Evolutionary conservation across 1,140 invertebrate species (phyloP).

Genomic region (Amyelois transitella): DNA sequence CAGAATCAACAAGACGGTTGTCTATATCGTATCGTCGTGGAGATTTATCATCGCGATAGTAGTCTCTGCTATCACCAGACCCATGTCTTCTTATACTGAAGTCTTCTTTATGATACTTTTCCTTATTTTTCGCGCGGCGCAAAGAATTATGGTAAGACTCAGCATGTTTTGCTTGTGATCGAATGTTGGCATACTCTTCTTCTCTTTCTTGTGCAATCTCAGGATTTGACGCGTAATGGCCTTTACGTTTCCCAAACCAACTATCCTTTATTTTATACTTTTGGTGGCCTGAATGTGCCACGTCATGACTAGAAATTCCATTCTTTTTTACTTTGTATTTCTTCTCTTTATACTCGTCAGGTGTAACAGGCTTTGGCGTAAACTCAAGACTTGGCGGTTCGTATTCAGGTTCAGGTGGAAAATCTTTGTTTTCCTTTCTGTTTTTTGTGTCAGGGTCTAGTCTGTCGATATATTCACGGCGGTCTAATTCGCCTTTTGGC

Average conservation of each 20-base stretch:
- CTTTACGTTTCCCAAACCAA: slow-evolving; percentile 68
- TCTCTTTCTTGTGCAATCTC: slow-evolving; percentile 72
- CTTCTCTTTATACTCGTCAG: slow-evolving; percentile 72
- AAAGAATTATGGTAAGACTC: slow-evolving; percentile 75
- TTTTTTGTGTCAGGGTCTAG: slow-evolving; percentile 36
- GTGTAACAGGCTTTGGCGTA: slow-evolving; percentile 75
- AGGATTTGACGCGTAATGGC: slow-evolving; percentile 75
- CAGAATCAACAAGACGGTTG: slow-evolving; percentile 82
- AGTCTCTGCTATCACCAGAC: slow-evolving; percentile 67
- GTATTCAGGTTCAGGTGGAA: slow-evolving; percentile 75
- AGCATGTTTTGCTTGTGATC: slow-evolving; percentile 55
- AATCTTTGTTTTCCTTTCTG: slow-evolving; percentile 45
- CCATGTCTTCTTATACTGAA: slow-evolving; percentile 66
- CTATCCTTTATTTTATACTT: slow-evolving; percentile 69
- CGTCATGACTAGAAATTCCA: slow-evolving; percentile 74
- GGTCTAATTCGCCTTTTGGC: slow-evolving; percentile 72
- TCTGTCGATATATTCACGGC: slow-evolving; percentile 73
- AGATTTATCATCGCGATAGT: slow-evolving; percentile 63
- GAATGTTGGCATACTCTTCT: slow-evolving; percentile 63
- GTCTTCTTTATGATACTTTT: slow-evolving; percentile 60
- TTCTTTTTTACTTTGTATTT: slow-evolving; percentile 68
- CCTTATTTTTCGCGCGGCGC: slow-evolving; percentile 61
- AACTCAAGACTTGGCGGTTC: slow-evolving; percentile 80
- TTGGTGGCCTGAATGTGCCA: slow-evolving; percentile 47
- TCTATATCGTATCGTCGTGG: slow-evolving; percentile 72